These are phyloP conservation scores for Schizopygopsis pylzovi DNA, from an alignment of 2,797 vertebrate species.

Conservation along the genomic window DNA sequence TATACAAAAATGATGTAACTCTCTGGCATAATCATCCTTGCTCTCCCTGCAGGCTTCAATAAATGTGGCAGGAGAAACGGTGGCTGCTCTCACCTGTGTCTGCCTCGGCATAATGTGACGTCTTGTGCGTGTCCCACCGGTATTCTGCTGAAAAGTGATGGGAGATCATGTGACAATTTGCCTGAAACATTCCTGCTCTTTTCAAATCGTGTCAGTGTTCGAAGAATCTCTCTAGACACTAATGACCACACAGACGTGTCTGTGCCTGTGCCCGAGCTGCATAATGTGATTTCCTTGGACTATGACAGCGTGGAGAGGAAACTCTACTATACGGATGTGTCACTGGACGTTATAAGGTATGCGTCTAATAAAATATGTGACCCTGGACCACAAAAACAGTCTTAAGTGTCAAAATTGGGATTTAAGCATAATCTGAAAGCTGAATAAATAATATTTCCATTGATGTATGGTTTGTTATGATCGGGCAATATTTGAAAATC, in stretches of 20 bases:
- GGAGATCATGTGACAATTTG: slow-evolving; percentile 88
- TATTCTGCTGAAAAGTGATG: slow-evolving; percentile 90
- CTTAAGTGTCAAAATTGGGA: no score
- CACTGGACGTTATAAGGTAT: slow-evolving; percentile 96
- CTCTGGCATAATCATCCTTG: background rate
- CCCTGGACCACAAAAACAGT: no score
- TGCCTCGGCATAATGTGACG: slow-evolving; percentile 89
- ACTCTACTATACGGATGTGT: slow-evolving; percentile 97
- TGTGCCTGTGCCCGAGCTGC: slow-evolving; percentile 89
- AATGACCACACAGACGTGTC: slow-evolving; percentile 94
- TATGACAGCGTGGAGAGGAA: slow-evolving; percentile 95
- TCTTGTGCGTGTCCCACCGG: slow-evolving; percentile 97
- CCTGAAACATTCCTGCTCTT: slow-evolving; percentile 96
- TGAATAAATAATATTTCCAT: no score
- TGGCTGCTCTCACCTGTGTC: slow-evolving; percentile 93
- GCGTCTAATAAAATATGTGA: no score
- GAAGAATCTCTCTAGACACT: slow-evolving; percentile 95
- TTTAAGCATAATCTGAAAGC: no score
- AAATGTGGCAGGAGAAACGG: slow-evolving; percentile 90
- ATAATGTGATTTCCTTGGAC: slow-evolving; percentile 97
- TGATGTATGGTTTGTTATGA: no score
- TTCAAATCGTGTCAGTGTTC: slow-evolving; percentile 95
- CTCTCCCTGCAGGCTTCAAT: slow-evolving; percentile 84
- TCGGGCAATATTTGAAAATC: no score
- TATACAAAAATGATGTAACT: background rate